Base-by-base conservation (phyloP, 2,113 vertebrate species). In the Parus major region DNA sequence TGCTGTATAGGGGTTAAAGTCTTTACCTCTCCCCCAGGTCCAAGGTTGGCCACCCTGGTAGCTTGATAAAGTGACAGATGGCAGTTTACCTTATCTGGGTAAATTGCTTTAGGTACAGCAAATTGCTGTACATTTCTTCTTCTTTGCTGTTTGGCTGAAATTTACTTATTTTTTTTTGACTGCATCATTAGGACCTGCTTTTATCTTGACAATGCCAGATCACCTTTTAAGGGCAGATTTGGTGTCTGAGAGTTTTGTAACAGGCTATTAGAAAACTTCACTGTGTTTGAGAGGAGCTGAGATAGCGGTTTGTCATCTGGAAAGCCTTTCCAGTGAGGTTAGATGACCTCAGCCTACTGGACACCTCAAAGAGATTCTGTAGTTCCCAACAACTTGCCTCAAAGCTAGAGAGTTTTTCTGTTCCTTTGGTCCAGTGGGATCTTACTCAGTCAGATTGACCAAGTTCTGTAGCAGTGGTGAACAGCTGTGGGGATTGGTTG, bases 251-350 rank as follows among this genome's bases (percentile, higher is more conserved):
- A 22, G 27, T 24, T 91, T 69, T 70, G 6, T 44, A 41, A 31
- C 18, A 27, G 66, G 31, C 19, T 3, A 0, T 53, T 87, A 27
- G 1, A 53, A 55, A 82, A 18, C 56, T 68, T 21, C 33, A 1
- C 13, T 46, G 53, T n/a, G 14, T 79, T 82, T 59, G 57, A 76
- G 53, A 71, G 50, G n/a, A 70, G 36, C 39, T 82, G 65, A 2
- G 2, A 4, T 18, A 35, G 27, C 0, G 0, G 39, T 29, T 13
- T 76, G 15, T 60, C 24, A 10, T 68, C 14, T 36, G 35, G 24
- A 24, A 63, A 59, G 12, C 29, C 65, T 55, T 57, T 60, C 35
- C 22, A 33, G 14, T 60, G 63, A 86, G 63, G 41, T 72, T 24
- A 64, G 47, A 28, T 4, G 11, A 12, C 49, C 18, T 82, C 61